These are phyloP conservation scores for Clivina fossor DNA, from an alignment of 2,888 invertebrate genomes.

Conservation along the genomic window DNA sequence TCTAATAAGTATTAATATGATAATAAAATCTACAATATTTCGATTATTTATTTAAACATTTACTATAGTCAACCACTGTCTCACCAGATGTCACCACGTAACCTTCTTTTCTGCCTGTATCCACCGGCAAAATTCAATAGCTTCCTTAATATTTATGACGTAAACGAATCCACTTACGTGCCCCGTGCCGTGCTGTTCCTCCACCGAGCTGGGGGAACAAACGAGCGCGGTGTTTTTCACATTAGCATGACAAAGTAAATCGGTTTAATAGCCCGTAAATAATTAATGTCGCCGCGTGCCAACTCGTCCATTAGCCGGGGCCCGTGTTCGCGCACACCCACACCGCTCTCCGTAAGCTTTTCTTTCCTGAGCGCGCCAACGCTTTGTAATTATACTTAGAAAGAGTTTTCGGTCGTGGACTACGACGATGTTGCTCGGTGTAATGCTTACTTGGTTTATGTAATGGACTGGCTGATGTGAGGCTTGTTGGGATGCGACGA, in stretches of 20 bases:
- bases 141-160: constrained; percentile 21
- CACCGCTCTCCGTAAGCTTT: background rate
- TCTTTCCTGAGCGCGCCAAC: too few species aligned
- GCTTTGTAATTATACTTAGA: constrained; percentile 15
- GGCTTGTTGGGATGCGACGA: too few species aligned
- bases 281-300: constrained; percentile 35
- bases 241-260: constrained; percentile 36
- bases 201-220: constrained; percentile 9
- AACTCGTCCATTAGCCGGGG: constrained; percentile 24
- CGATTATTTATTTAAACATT: too few species aligned
- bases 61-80: too few species aligned
- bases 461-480: too few species aligned
- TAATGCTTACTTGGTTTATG: too few species aligned
- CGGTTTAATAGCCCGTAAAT: constrained; percentile 35
- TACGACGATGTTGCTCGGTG: too few species aligned
- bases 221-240: constrained; percentile 32
- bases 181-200: background rate
- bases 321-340: background rate
- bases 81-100: too few species aligned
- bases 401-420: too few species aligned
- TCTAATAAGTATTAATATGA: too few species aligned
- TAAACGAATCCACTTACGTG: constrained; percentile 26
- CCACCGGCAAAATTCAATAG: constrained; percentile 24
- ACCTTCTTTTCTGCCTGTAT: too few species aligned
- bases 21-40: too few species aligned